These are phyloP conservation scores for Gobionotothen gibberifrons DNA, from an alignment of 2,797 vertebrate genomes.

Conservation along the genomic window DNA sequence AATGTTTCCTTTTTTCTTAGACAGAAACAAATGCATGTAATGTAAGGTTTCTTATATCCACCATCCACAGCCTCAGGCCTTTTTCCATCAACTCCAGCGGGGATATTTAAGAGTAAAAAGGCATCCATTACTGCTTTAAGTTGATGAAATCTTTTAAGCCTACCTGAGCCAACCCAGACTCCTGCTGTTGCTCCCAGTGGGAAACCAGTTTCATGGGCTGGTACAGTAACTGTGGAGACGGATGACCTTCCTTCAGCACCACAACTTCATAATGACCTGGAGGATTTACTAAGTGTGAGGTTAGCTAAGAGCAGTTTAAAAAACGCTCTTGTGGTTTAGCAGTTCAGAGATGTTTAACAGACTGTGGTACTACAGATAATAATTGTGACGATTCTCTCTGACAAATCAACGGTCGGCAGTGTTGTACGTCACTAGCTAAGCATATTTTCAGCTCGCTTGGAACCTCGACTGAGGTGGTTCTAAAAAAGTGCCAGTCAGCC, in stretches of 20 bases:
- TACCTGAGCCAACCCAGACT: conserved; percentile 16
- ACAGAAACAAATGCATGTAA: conserved; percentile 12
- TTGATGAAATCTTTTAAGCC: conserved; percentile 28
- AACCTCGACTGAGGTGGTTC: no score
- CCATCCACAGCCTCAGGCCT: conserved; percentile 25
- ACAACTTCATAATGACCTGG: background rate
- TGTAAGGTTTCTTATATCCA: conserved; percentile 40
- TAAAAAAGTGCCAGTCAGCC: no score
- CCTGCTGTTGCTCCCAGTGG: conserved; percentile 20
- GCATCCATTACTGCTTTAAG: conserved; percentile 53
- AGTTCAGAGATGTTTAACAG: background rate
- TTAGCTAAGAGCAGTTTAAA: conserved; percentile 4
- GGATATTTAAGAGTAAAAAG: conserved; percentile 42
- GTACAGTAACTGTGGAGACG: conserved; percentile 32
- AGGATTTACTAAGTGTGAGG: conserved; percentile 1
- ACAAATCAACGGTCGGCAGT: no score
- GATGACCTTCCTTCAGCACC: conserved; percentile 1
- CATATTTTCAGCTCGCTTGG: no score
- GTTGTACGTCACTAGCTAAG: no score
- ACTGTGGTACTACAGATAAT: background rate
- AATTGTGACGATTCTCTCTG: no score
- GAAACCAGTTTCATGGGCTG: conserved; percentile 35
- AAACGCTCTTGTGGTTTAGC: conserved; percentile 4
- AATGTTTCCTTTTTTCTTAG: conserved; percentile 39
- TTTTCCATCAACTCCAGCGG: conserved; percentile 35